Percentiles rank a stretch among this genome's conserved stretches.
These are phyloP conservation scores for Anser brachyrhynchus DNA, from an alignment of 2,113 vertebrate genomes.

Conservation along the genomic window DNA sequence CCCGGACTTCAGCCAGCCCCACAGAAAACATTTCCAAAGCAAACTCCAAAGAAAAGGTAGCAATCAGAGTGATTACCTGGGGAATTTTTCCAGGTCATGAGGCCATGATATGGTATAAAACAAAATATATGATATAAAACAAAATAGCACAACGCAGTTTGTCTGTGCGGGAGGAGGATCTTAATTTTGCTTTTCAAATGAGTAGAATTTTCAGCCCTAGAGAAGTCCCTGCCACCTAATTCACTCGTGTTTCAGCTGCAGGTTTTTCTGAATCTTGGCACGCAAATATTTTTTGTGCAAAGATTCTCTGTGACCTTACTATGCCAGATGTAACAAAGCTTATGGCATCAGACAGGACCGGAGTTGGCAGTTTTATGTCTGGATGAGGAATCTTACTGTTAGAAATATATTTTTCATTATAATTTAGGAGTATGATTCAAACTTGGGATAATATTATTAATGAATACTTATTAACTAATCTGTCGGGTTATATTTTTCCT, in stretches of 20 bases:
- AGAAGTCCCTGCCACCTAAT: neutral
- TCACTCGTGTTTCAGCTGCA: neutral
- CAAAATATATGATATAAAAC: too few species aligned
- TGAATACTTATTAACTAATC: neutral
- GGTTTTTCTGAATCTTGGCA: neutral
- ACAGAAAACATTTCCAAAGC: neutral
- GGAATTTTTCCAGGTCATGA: neutral
- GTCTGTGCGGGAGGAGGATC: neutral
- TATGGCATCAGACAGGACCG: neutral
- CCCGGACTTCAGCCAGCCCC: neutral
- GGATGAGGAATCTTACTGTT: neutral
- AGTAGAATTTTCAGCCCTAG: neutral
- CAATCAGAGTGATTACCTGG: accelerated
- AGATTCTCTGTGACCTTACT: neutral
- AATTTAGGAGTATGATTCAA: neutral
- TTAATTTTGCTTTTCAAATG: neutral
- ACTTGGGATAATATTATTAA: neutral
- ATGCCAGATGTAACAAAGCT: neutral
- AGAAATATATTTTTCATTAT: neutral
- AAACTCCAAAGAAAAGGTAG: neutral
- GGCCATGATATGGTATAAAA: too few species aligned
- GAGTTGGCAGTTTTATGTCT: accelerated
- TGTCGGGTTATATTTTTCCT: neutral
- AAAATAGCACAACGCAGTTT: neutral
- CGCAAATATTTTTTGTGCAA: accelerated